Evolutionary conservation across 2,797 vertebrate species (phyloP), one percentile per base, ranked within the genome.

Genomic region (Phataginus tricuspis): DNA sequence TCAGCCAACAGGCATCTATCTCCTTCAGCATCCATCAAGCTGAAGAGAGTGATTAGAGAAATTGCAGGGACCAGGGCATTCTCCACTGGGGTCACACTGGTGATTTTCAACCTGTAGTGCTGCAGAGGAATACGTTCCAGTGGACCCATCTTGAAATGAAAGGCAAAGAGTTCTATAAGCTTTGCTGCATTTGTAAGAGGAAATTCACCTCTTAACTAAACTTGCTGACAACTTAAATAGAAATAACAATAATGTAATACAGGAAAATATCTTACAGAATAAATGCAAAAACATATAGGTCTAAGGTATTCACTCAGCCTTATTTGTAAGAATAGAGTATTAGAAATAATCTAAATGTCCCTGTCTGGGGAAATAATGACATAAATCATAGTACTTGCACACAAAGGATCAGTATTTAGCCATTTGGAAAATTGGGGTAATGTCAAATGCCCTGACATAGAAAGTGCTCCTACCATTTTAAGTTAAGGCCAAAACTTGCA

Each of bases 31-130:
- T 55, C 74, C 29, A 85, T 77, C 64, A 84, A 45, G 71, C 31
- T 94, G 42, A 29, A 93, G n/a, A 93, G 49, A 72, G 2, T 53
- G 53, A 90, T 85, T 91, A 93, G 49, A 90, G 72, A 92, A 75
- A 86, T 15, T 25, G 18, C 72, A 94, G 66, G 10, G 18, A 71
- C 42, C 25, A 75, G 53, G n/a, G 53, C 4, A n/a, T 11, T 79
- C 15, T 93, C 69, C 11, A 18, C 11, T 29, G 10, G 25, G 68
- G 37, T 80, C 79, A 63, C 23, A 4, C 4, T 19, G 37, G 27
- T n/a, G n/a, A 53, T 87, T 87, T 91, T 78, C 53, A 61, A 10
- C 23, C 23, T 79, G 18, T 45, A n/a, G 19, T 37, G 15, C 42
- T 49, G n/a, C 37, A 29, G 18, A 74, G 21, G 31, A 83, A 75